These are phyloP conservation scores for Mycetomoellerius zeteki DNA, from an alignment of 1,140 invertebrate genomes.

Conservation along the genomic window DNA sequence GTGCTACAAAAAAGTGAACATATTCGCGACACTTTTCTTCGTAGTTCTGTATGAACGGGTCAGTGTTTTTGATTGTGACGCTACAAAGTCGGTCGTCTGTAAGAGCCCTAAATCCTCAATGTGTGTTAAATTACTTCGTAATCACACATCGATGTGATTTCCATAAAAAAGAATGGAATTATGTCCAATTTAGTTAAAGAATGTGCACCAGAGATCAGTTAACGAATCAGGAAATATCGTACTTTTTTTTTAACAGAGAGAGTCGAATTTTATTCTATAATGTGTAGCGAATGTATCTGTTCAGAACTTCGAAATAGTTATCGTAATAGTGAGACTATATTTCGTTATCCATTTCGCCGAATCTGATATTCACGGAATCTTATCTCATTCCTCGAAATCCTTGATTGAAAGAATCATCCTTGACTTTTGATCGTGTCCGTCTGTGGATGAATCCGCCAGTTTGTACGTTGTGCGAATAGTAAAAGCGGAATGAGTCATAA, in stretches of 20 bases:
- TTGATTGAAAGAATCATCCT: slow-evolving; percentile 27
- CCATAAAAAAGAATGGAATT: not conserved
- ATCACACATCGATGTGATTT: slow-evolving; percentile 3
- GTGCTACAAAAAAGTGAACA: too few relatives aligned
- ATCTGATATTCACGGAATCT: not conserved
- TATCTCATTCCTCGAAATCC: slow-evolving; percentile 41
- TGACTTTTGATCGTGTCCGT: slow-evolving; percentile 39
- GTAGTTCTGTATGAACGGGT: too few relatives aligned
- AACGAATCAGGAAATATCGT: not conserved
- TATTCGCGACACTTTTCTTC: too few relatives aligned
- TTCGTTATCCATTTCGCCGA: not conserved
- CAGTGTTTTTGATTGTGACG: too few relatives aligned
- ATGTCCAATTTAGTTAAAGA: not conserved
- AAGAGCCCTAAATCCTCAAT: not conserved
- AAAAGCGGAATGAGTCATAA: slow-evolving; percentile 40
- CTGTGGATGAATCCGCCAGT: not conserved
- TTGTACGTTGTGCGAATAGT: slow-evolving; percentile 35
- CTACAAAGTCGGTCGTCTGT: too few relatives aligned
- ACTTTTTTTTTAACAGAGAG: not conserved
- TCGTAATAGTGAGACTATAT: not conserved
- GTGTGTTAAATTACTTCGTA: slow-evolving; percentile 1
- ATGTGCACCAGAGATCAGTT: not conserved
- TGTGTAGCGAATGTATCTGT: not conserved
- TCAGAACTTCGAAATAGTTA: not conserved
- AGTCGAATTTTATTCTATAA: not conserved